A percentile compares a stretch with the other conserved stretches of the same genome.
These are phyloP conservation scores for Dipus sagitta DNA, from an alignment of 2,797 vertebrate species.

Conservation along the genomic window DNA sequence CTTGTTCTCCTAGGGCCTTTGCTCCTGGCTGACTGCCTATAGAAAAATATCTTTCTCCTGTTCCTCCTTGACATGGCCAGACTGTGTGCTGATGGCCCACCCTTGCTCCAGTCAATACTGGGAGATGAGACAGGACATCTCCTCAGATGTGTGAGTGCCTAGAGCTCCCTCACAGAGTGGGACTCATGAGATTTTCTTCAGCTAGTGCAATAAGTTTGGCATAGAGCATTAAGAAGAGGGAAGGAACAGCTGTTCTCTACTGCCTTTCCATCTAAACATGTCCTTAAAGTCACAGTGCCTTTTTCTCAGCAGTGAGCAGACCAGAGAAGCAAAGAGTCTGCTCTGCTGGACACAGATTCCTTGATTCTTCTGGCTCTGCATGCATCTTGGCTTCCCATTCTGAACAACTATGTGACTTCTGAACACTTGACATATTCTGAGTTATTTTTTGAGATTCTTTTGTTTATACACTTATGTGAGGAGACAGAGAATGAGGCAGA, in stretches of 20 bases:
- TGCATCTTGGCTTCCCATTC: not conserved
- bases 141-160: not conserved
- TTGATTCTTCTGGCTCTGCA: not conserved
- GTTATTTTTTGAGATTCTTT: not conserved
- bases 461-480: too few relatives aligned
- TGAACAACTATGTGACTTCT: not conserved
- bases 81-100: not conserved
- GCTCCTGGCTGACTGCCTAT: too few relatives aligned
- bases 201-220: not conserved
- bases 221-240: not conserved
- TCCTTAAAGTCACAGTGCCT: not conserved
- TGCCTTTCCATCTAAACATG: not conserved
- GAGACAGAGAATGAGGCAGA: too few relatives aligned
- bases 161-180: not conserved
- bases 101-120: not conserved
- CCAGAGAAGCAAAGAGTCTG: not conserved
- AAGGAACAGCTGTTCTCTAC: not conserved
- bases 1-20: too few relatives aligned
- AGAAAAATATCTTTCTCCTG: too few relatives aligned
- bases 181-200: not conserved
- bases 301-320: not conserved
- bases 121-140: not conserved
- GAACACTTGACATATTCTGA: not conserved
- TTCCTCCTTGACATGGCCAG: not conserved
- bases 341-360: not conserved